Evolutionary conservation across 2,888 invertebrate genomes (phyloP).

Genomic region (Muscina levida): DNA sequence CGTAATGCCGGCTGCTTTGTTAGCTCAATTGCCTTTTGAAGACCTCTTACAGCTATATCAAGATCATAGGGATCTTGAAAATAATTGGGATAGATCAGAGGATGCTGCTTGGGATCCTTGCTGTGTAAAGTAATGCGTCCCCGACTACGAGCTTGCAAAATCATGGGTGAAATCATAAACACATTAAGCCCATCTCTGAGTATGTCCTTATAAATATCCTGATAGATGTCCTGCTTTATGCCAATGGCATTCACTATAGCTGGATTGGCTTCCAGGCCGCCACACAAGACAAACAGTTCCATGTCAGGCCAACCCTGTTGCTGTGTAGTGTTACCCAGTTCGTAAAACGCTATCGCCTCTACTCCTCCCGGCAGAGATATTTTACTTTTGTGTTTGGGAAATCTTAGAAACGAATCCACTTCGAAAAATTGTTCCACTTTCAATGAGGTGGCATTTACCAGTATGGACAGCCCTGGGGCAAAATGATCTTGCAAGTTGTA

Average conservation of each 20-base stretch:
- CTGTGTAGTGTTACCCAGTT: slow-evolving; percentile 81
- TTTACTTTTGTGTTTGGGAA: slow-evolving; percentile 71
- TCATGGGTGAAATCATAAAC: slow-evolving; percentile 83
- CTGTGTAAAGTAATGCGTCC: slow-evolving; percentile 84
- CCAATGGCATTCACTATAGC: slow-evolving; percentile 77
- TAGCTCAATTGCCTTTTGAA: slow-evolving; percentile 81
- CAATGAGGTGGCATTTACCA: slow-evolving; percentile 77
- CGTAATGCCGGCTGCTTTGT: slow-evolving; percentile 81
- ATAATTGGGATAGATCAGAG: slow-evolving; percentile 86
- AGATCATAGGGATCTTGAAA: slow-evolving; percentile 84
- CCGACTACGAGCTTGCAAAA: slow-evolving; percentile 85
- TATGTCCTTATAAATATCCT: slow-evolving; percentile 78
- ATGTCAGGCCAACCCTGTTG: slow-evolving; percentile 83
- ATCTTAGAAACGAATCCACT: slow-evolving; percentile 51
- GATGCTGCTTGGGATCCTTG: slow-evolving; percentile 84
- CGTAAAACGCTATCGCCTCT: slow-evolving; percentile 84
- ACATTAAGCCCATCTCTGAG: slow-evolving; percentile 74
- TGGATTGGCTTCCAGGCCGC: slow-evolving; percentile 76
- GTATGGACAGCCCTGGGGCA: slow-evolving; percentile 85
- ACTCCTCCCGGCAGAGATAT: slow-evolving; percentile 81
- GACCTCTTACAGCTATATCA: slow-evolving; percentile 82
- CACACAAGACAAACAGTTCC: slow-evolving; percentile 84
- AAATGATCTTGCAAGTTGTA: slow-evolving; percentile 84
- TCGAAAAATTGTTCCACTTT: slow-evolving; percentile 68
- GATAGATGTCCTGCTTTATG: slow-evolving; percentile 78